Base-by-base conservation (phyloP, 1,140 invertebrate species). In the Aphelenchoides besseyi region DNA sequence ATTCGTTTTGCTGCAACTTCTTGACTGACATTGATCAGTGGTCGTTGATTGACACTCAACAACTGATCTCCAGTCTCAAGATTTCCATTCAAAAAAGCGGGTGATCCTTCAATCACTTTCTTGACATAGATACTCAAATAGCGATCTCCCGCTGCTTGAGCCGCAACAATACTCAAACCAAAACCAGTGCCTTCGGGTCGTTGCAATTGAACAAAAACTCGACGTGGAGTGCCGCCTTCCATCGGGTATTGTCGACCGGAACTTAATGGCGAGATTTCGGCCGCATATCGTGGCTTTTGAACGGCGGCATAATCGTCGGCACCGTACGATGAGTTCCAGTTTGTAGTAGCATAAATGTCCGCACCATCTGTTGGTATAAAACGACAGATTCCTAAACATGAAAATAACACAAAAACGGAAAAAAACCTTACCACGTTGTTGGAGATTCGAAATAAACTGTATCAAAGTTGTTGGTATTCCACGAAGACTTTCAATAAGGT, bases 41-140 rank as follows among this genome's bases (percentile, higher is more conserved):
- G 95, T 85, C 96, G 92, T 9, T 94, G 95, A 86, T 99, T 95
- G 0, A 99, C 97, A 79, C 93, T 92, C 2, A 98, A 85, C 64
- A 99, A 86, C 86, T 99, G 97, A 88, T 99, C 97, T 18, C 97
- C 96, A 69, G 94, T 93, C 78, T 94, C 91, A 63, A 99, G 87
- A 68, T 94, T 88, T 3, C 94, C 93, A 88, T 97, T 94, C 88
- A 90, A 74, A 9, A 84, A 84, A 16, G 84, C 84, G 78, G 77
- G 28, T 77, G 84, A 83, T 82, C 85, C 85, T 82, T 76, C 57
- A 73, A 84, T 66, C 1, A 83, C 83, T 29, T 83, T 84, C 72
- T 83, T 84, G 55, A 83, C 81, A 62, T 83, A 83, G 41, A 83
- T 83, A 52, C 82, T 80, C 12, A 73, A 54, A 53, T 78, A 68